phyloP scores from a whole-genome alignment of 2,113 vertebrate species.

The Climacteris rufus region DNA sequence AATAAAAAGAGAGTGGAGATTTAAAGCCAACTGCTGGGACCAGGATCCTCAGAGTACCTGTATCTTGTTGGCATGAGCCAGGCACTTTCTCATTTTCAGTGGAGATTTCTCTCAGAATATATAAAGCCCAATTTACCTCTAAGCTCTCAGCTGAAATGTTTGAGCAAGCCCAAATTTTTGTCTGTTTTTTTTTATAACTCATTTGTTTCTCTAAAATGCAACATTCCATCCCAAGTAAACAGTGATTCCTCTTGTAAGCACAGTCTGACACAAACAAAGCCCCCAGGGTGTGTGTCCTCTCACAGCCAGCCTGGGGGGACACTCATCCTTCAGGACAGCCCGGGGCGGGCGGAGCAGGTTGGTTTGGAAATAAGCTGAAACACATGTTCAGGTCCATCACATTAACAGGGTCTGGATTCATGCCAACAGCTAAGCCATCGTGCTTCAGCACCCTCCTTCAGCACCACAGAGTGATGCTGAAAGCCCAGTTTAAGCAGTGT shows the following conservation, averaged over 20 bases:
- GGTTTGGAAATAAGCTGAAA: neutral
- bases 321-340: fast-evolving
- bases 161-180: neutral
- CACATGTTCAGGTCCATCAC: fast-evolving
- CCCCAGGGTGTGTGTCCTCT: neutral
- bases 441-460: neutral
- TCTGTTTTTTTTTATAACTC: neutral
- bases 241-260: neutral
- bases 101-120: neutral
- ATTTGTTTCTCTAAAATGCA: neutral
- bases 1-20: neutral
- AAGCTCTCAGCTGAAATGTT: neutral
- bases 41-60: too few relatives aligned
- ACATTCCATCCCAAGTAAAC: fast-evolving
- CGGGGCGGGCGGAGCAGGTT: neutral
- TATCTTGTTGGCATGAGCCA: fast-evolving
- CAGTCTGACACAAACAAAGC: neutral
- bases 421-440: neutral
- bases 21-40: neutral
- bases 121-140: neutral
- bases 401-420: fast-evolving
- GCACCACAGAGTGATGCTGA: neutral
- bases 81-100: neutral
- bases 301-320: neutral
- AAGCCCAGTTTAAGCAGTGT: neutral